Conservation (phyloP, 2,888 invertebrate species). For the Drosophila recens region DNA sequence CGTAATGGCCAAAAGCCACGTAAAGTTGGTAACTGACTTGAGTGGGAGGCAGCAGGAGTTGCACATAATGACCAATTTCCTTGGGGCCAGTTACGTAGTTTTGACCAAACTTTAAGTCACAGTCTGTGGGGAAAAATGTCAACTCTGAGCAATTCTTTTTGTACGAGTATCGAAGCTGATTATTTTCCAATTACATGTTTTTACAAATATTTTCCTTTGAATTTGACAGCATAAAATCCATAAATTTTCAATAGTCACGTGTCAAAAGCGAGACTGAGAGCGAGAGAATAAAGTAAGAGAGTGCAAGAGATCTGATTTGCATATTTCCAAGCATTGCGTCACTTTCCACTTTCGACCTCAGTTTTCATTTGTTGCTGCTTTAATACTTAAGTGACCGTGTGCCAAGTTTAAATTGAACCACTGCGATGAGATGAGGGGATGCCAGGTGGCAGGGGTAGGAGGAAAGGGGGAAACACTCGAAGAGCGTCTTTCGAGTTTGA, state of each 20-base stretch:
- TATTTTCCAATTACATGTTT: slow-evolving; percentile 27
- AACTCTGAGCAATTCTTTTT: neutral
- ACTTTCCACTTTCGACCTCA: slow-evolving; percentile 2
- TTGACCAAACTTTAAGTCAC: slow-evolving; percentile 38
- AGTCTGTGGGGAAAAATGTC: slow-evolving; percentile 35
- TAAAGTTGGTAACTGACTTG: slow-evolving; percentile 52
- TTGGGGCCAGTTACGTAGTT: slow-evolving; percentile 27
- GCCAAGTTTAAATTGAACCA: slow-evolving; percentile 34
- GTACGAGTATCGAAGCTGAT: slow-evolving; percentile 1
- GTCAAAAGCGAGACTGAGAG: slow-evolving; percentile 23
- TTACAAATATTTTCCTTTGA: neutral
- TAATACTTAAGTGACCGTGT: slow-evolving; percentile 37
- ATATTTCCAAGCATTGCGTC: slow-evolving; percentile 38
- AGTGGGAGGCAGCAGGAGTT: slow-evolving; percentile 26
- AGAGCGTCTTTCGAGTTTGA: slow-evolving; percentile 47
- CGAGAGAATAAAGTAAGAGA: neutral
- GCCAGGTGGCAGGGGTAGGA: neutral
- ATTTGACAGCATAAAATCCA: slow-evolving; percentile 41
- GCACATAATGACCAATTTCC: slow-evolving; percentile 82
- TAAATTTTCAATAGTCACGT: slow-evolving; percentile 63
- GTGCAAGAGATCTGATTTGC: slow-evolving; percentile 48
- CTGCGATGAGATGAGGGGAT: neutral
- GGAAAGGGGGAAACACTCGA: slow-evolving; percentile 14
- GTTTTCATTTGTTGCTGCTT: slow-evolving; percentile 25
- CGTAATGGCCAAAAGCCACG: slow-evolving; percentile 71